A percentile compares a stretch with the other conserved stretches of the same genome.
phyloP scores from a whole-genome alignment of 1,140 invertebrate species.

The Drosophila lini region DNA sequence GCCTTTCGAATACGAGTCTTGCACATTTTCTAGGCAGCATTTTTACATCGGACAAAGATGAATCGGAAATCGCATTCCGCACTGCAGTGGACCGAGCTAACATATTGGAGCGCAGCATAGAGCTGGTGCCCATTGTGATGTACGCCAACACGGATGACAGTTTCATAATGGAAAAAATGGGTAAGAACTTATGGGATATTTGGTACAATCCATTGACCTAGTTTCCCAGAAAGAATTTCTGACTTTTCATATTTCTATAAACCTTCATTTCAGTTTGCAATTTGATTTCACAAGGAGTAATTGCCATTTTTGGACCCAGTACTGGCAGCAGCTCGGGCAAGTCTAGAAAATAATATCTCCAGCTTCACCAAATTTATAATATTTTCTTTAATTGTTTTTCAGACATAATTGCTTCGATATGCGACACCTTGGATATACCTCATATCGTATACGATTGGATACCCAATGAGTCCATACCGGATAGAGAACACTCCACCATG shows the following conservation, averaged over 20 bases:
- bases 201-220: neutral
- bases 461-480: conserved; percentile 87
- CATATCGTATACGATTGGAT: conserved; percentile 89
- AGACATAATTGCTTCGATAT: conserved; percentile 89
- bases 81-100: conserved; percentile 85
- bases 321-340: conserved; percentile 87
- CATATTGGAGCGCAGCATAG: conserved; percentile 79
- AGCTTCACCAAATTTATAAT: neutral
- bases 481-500: conserved; percentile 84
- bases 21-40: conserved; percentile 78
- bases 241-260: neutral
- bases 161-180: conserved; percentile 84
- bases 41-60: conserved; percentile 83
- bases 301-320: conserved; percentile 92
- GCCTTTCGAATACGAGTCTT: neutral
- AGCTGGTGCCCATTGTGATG: conserved; percentile 77
- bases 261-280: conserved; percentile 85
- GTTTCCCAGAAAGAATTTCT: neutral
- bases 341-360: neutral
- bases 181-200: conserved; percentile 51
- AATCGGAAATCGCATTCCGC: conserved; percentile 85
- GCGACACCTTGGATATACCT: conserved; percentile 89
- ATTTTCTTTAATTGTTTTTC: conserved; percentile 25
- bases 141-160: conserved; percentile 83
- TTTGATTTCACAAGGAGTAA: conserved; percentile 87